Percentiles rank a stretch among this genome's conserved stretches.
Evolutionary conservation across 2,797 vertebrate species (phyloP).

Genomic region (Ficedula albicollis): DNA sequence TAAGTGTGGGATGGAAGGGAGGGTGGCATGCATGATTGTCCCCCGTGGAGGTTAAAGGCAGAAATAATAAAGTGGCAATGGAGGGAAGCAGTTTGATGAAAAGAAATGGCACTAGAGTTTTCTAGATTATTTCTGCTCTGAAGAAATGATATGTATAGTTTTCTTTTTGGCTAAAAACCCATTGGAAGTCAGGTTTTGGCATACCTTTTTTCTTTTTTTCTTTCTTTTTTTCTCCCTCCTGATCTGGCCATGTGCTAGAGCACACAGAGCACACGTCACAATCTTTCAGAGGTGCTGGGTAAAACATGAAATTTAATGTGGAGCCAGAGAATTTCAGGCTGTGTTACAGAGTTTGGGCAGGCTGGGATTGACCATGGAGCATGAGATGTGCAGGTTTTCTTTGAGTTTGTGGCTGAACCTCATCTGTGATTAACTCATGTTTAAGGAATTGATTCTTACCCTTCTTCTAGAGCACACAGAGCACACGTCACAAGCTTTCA

Average conservation of each 20-base stretch:
- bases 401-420: not conserved
- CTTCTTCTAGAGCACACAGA: not conserved
- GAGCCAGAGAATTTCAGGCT: not conserved
- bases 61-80: not conserved
- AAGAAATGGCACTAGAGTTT: not conserved
- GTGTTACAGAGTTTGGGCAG: not conserved
- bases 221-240: not conserved
- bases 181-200: not conserved
- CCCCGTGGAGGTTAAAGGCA: not conserved
- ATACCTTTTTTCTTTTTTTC: rapidly evolving
- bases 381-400: not conserved
- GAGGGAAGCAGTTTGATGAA: not conserved
- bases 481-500: not conserved
- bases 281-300: not conserved
- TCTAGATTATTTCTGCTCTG: not conserved
- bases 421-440: not conserved
- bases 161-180: not conserved
- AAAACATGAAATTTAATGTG: not conserved
- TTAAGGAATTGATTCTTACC: too few species aligned
- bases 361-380: not conserved
- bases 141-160: not conserved
- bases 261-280: not conserved
- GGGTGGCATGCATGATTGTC: not conserved
- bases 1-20: not conserved
- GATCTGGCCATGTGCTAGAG: not conserved